Conservation (phyloP, 2,888 invertebrate genomes). For the Acleris sparsana region DNA sequence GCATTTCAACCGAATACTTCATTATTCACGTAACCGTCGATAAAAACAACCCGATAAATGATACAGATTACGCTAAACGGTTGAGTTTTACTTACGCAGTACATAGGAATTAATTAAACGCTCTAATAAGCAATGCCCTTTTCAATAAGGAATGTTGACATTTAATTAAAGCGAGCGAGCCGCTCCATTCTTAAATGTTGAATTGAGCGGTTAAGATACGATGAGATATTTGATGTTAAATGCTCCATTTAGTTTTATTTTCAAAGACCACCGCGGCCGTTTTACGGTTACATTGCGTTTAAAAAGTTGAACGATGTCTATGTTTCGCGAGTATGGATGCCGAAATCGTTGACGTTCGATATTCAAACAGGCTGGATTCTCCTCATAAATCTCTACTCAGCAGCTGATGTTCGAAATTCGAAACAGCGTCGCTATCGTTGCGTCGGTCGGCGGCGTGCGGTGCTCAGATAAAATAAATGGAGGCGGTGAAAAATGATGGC, state of each 20-base stretch:
- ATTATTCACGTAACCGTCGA: conserved; percentile 30
- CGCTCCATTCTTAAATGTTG: conserved; percentile 49
- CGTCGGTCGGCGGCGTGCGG: conserved; percentile 72
- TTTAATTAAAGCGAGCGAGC: conserved; percentile 64
- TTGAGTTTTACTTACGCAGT: conserved; percentile 45
- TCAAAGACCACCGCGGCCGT: conserved; percentile 28
- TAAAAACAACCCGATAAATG: conserved; percentile 46
- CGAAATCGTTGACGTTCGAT: conserved; percentile 34
- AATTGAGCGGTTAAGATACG: conserved; percentile 57
- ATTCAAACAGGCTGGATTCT: conserved; percentile 68
- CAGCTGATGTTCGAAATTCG: conserved; percentile 78
- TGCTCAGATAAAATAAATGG: conserved; percentile 83
- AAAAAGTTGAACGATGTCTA: background rate
- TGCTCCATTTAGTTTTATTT: conserved; percentile 33
- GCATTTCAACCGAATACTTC: conserved; percentile 37
- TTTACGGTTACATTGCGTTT: conserved; percentile 1
- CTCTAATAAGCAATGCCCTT: conserved; percentile 67
- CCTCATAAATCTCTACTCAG: conserved; percentile 79
- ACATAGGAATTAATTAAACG: conserved; percentile 47
- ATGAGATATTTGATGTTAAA: conserved; percentile 53
- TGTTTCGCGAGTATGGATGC: background rate
- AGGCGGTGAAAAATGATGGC: conserved; percentile 81
- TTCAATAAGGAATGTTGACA: conserved; percentile 67
- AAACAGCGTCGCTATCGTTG: conserved; percentile 69
- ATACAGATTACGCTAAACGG: conserved; percentile 51